Base-by-base conservation (phyloP, 1,140 invertebrate species). In the Plectus sambesii region DNA sequence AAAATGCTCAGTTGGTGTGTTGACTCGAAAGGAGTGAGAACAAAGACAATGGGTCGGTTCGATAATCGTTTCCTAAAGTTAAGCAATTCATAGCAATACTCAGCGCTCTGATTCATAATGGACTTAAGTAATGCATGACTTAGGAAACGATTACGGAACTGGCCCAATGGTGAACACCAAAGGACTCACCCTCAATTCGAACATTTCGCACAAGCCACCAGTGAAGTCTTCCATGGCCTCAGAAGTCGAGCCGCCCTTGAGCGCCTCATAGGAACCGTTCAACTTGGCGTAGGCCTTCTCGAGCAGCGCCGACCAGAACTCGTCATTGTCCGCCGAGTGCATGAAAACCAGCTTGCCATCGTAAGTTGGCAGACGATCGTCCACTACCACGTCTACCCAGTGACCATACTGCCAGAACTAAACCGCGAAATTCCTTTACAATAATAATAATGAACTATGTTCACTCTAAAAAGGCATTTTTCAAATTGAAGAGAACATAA, bases 171-270 rank as follows among this genome's bases (percentile, higher is more conserved):
- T 61, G 15, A 97, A 76, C 73, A 92, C 88, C 0, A 48, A 30
- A 15, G 64, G 70, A 35, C 59, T 49, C 55, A 87, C 79, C 19
- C 44, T 46, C n/a, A 49, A 15, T 24, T 49, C 44, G 61, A 86
- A 92, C 80, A 86, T 85, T 72, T 96, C 89, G 0, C 86, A 85
- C 0, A 93, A 84, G 33, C 89, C 90, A 2, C 88, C 89, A 4
- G 89, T 97, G 68, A 98, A 94, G 73, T 98, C 92, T 68, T 94
- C 89, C 84, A 97, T 90, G 0, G 90, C 92, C 70, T 97, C 92
- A 62, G 84, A 87, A 1, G 87, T 92, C 1, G 85, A 85, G 22
- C 90, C 90, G 26, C 90, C 90, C 69, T 93, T 94, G 0, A 97
- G 75, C 0, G 88, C 84, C 72, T 97, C 90, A 70, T 97, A 98